Conservation (phyloP, 2,113 vertebrate genomes). For the Lynx canadensis region DNA sequence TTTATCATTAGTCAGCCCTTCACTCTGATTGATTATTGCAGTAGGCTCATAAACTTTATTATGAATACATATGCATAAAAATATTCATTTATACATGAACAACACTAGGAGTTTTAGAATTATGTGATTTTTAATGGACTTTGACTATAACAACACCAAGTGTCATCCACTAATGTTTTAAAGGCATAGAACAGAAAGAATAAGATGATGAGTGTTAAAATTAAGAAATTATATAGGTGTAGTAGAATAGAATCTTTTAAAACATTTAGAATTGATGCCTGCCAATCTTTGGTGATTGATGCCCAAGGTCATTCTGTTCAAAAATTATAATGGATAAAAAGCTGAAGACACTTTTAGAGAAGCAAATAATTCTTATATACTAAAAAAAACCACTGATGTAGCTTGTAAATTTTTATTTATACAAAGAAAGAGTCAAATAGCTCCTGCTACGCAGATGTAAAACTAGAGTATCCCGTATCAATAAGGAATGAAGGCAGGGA, state of each 20-base stretch:
- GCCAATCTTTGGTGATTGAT: not conserved
- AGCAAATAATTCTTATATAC: not conserved
- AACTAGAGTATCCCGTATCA: not conserved
- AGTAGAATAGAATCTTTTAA: not conserved
- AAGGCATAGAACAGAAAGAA: not conserved
- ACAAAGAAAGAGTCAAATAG: not conserved
- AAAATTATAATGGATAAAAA: conserved; percentile 16
- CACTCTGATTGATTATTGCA: conserved; percentile 3
- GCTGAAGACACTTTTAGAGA: not conserved
- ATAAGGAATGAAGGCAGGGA: not conserved
- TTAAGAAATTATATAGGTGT: not conserved
- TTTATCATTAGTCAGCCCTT: not conserved
- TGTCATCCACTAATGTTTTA: conserved; percentile 12
- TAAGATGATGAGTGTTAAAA: not conserved
- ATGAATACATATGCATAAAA: not conserved
- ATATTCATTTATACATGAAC: not conserved
- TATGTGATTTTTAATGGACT: conserved; percentile 15
- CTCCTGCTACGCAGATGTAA: not conserved
- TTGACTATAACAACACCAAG: not conserved
- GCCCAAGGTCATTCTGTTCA: not conserved
- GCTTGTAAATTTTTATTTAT: not conserved
- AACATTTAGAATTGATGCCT: not conserved
- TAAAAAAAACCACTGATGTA: not conserved
- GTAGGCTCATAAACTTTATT: conserved; percentile 2
- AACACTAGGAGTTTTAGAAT: not conserved